Base-by-base conservation (phyloP, 2,888 invertebrate species). In the Acrobasis consociella region DNA sequence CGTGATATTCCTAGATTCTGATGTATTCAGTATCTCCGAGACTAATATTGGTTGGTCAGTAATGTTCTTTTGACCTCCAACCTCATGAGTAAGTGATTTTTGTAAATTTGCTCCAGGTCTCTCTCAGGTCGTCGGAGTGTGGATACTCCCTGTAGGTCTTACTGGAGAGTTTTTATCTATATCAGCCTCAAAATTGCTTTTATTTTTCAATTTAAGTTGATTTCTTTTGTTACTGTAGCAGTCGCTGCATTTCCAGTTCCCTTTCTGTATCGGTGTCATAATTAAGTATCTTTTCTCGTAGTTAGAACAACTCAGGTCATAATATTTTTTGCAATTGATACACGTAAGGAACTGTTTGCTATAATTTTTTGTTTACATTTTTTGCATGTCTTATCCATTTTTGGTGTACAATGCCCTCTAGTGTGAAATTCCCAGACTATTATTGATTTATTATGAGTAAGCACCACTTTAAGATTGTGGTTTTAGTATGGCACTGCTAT, bases 231-330 rank as follows among this genome's bases (percentile, higher is more conserved):
- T 39, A 16, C 16, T 13, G 16, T 56, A 10, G 11, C 56, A 56
- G 38, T 37, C 39, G 16, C 38, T 56, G 9, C 56, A 56, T 39
- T 56, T 56, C 39, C 39, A 56, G 11, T 56, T 56, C 10, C 9
- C 16, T 42, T 56, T 39, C 38, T 56, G 56, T 15, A 15, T 16
- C 2, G 56, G 16, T 56, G 42, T 39, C 56, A 56, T 56, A 39
- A 56, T 56, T 11, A 38, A 56, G n/a, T 17, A 56, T 16, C 56
- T 56, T 16, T 39, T 56, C 38, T 56, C 56, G 9, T 42, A 16
- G 31, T 39, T 56, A 13, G 56, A 38, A 42, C 56, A 56, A 16
- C 56, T 13, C 7, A 39, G 42, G 31, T 56, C 56, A 56, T 56
- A 56, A 9, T 9, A 17, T 37, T 56, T 39, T 56, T 56, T 56